phyloP scores from a whole-genome alignment of 2,888 invertebrate genomes.

The Himalopsyche tibetana region DNA sequence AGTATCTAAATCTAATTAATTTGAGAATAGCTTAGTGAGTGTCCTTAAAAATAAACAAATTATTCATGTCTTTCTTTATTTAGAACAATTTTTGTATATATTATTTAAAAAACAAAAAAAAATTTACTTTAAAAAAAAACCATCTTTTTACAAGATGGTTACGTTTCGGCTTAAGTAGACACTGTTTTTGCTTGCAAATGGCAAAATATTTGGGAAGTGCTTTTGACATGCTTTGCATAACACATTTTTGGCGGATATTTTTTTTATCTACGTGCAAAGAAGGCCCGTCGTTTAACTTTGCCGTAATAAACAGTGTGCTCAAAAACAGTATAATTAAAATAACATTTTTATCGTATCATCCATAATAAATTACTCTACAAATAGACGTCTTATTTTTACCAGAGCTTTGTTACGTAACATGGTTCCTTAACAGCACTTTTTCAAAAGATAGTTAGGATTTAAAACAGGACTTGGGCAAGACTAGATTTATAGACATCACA shows the following conservation, averaged over 20 bases:
- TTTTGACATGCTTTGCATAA: slow-evolving; percentile 28
- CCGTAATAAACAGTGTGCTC: background rate
- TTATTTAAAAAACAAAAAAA: background rate
- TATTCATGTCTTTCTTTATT: no score
- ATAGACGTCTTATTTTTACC: no score
- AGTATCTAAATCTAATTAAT: no score
- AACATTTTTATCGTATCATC: background rate
- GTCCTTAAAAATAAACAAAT: no score
- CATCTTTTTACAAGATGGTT: background rate
- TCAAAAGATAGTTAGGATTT: no score
- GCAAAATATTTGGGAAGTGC: slow-evolving; percentile 21
- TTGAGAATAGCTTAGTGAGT: no score
- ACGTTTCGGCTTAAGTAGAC: background rate
- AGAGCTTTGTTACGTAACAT: no score
- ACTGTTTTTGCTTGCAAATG: slow-evolving; percentile 20
- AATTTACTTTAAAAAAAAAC: background rate
- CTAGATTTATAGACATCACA: no score
- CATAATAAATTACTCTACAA: background rate
- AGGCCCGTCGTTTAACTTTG: background rate
- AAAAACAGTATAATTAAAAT: background rate
- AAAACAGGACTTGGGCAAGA: no score
- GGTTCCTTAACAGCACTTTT: no score
- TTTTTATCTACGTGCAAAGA: background rate
- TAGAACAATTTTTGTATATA: no score
- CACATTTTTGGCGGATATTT: slow-evolving; percentile 26